Evolutionary conservation across 2,797 vertebrate genomes (phyloP).

Genomic region (Podarcis lilfordi): DNA sequence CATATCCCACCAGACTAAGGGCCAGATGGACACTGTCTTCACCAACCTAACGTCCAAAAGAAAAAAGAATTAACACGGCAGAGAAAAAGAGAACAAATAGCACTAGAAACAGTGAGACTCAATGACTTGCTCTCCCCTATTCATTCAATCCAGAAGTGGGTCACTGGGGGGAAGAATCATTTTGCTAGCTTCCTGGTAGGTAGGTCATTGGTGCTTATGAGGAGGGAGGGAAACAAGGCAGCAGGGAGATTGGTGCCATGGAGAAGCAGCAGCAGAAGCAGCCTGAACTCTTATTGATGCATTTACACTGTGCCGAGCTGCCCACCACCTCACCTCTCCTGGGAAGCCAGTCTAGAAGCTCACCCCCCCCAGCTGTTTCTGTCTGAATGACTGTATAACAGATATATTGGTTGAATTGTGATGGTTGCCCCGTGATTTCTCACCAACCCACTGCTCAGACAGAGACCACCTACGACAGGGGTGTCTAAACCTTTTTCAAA

Average conservation of each 20-base stretch:
- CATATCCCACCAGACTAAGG: slow-evolving; percentile 87
- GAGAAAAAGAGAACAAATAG: not conserved
- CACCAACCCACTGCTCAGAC: not conserved
- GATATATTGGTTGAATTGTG: slow-evolving; percentile 2
- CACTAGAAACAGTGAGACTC: not conserved
- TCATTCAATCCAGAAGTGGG: too few species aligned
- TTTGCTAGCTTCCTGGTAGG: too few species aligned
- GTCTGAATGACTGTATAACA: not conserved
- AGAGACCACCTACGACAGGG: not conserved
- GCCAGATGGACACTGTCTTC: slow-evolving; percentile 83
- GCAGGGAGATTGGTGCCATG: too few species aligned
- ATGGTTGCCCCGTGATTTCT: not conserved
- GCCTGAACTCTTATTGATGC: too few species aligned
- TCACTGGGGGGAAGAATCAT: too few species aligned
- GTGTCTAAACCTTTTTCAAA: too few species aligned
- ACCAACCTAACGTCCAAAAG: slow-evolving; percentile 82
- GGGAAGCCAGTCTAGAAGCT: too few species aligned
- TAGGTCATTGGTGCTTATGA: too few species aligned
- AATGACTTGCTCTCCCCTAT: not conserved
- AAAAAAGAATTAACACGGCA: slow-evolving; percentile 9
- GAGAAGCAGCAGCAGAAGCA: too few species aligned
- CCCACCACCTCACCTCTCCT: too few species aligned
- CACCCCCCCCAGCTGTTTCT: not conserved
- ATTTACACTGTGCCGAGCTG: too few species aligned
- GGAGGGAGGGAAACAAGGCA: too few species aligned